Evolutionary conservation across 1,140 invertebrate species (phyloP), one percentile per base, ranked within the genome.

Genomic region (Drosophila pseudoobscura): DNA sequence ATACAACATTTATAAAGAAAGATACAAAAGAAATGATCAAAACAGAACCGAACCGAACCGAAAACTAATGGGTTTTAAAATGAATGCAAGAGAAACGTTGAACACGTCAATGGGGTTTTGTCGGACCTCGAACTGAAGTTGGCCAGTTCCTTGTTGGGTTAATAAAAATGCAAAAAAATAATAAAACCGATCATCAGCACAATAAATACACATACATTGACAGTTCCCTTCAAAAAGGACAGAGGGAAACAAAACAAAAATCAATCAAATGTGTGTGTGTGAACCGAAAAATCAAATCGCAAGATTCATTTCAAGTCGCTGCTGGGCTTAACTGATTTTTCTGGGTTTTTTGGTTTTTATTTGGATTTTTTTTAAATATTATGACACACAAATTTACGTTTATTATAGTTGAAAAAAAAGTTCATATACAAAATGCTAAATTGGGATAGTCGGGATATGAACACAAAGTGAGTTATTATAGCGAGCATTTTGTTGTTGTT

Each of bases 381-480:
- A 46, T 73, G 75, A 64, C 73, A 77, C 68, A 78, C 62, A 80
- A 74, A 41, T 58, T 66, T 59, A 75, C 64, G 57, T 59, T 72
- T 64, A 61, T 20, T 77, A 63, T 43, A 55, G 41, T 66, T 75
- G 43, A n/a, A 51, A 70, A 39, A 75, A 75, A 62, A 47, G 41
- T 69, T 64, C 54, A 61, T 64, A 26, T 69, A 84, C 72, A 84
- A 85, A 85, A 84, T 79, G 76, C 80, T 80, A 75, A 82, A 52
- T 64, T 66, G 71, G 55, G 64, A 58, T 35, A 35, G 3, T 39
- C 35, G 35, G 35, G 35, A 13, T 39, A 39, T 54, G 22, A 78
- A 78, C 59, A 74, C 45, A 80, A 78, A 41, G 78, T 74, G 68
- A 78, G 52, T 70, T 71, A 57, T 76, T 43, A 64, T 72, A 56